A percentile compares a stretch with the other conserved stretches of the same genome.
Conservation (phyloP, 2,113 vertebrate genomes). For the Pyxicephalus adspersus region DNA sequence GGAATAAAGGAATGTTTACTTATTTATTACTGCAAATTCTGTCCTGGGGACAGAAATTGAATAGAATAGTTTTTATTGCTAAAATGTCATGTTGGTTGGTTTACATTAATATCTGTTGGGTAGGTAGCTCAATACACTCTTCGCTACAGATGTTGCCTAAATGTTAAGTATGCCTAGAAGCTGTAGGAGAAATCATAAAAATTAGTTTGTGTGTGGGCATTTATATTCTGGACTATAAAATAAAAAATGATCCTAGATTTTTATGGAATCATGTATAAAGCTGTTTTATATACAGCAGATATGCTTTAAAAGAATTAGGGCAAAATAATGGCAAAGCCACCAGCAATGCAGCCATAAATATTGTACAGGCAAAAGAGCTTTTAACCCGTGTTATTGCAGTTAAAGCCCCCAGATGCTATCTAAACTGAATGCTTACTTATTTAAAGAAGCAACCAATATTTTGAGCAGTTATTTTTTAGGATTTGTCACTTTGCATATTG, state of each 20-base stretch:
- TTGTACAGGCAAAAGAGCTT: too few species aligned
- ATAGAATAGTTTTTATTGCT: conserved; percentile 1
- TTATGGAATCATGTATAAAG: too few species aligned
- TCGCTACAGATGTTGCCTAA: conserved; percentile 43
- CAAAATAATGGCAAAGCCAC: neutral
- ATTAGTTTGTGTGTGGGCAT: conserved; percentile 17
- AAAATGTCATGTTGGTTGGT: conserved; percentile 26
- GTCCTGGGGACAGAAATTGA: neutral
- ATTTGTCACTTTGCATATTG: too few species aligned
- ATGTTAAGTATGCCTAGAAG: conserved; percentile 51
- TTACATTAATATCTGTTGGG: conserved; percentile 38
- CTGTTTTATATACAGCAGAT: neutral
- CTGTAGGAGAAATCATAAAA: neutral
- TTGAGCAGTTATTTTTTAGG: too few species aligned
- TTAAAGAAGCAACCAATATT: too few species aligned
- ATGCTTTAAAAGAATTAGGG: neutral
- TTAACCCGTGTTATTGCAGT: too few species aligned
- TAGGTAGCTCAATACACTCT: conserved; percentile 37
- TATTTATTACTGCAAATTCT: neutral
- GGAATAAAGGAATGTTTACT: neutral
- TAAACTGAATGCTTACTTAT: too few species aligned
- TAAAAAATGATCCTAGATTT: neutral
- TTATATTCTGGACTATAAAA: neutral
- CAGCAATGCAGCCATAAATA: neutral
- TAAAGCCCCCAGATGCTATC: too few species aligned